phyloP scores from a whole-genome alignment of 2,797 vertebrate genomes.

The Acanthurus tractus region DNA sequence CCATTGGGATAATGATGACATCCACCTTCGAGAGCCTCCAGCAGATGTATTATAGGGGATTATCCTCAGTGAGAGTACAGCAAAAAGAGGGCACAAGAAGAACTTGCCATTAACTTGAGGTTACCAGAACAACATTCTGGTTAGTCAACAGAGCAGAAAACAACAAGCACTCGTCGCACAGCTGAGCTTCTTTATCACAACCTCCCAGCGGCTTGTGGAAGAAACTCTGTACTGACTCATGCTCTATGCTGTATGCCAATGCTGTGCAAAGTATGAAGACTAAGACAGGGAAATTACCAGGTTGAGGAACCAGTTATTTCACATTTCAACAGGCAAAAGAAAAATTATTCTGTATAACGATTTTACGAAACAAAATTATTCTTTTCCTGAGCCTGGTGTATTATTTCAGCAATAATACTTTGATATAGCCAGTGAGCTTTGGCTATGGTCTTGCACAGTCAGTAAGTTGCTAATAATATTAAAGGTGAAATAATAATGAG shows the following conservation, averaged over 20 bases:
- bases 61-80: conserved; percentile 45
- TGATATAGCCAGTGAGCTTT: conserved; percentile 24
- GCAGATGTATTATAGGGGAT: conserved; percentile 58
- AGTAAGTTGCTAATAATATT: conserved; percentile 31
- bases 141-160: conserved; percentile 61
- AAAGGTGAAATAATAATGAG: conserved; percentile 54
- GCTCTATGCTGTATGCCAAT: too few relatives aligned
- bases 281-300: conserved; percentile 31
- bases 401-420: conserved; percentile 29
- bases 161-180: conserved; percentile 43
- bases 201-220: conserved; percentile 50
- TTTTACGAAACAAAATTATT: too few relatives aligned
- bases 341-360: neutral
- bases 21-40: conserved; percentile 22
- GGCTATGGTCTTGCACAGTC: conserved; percentile 1
- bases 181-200: conserved; percentile 63
- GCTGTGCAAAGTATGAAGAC: conserved; percentile 27
- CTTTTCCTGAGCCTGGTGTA: neutral
- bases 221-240: conserved; percentile 17
- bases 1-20: conserved; percentile 52
- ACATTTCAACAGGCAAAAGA: conserved; percentile 42
- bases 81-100: conserved; percentile 32
- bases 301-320: conserved; percentile 31
- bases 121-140: conserved; percentile 62
- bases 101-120: conserved; percentile 49